Base-by-base conservation (phyloP, 2,888 invertebrate genomes). In the Drosophila cognata region DNA sequence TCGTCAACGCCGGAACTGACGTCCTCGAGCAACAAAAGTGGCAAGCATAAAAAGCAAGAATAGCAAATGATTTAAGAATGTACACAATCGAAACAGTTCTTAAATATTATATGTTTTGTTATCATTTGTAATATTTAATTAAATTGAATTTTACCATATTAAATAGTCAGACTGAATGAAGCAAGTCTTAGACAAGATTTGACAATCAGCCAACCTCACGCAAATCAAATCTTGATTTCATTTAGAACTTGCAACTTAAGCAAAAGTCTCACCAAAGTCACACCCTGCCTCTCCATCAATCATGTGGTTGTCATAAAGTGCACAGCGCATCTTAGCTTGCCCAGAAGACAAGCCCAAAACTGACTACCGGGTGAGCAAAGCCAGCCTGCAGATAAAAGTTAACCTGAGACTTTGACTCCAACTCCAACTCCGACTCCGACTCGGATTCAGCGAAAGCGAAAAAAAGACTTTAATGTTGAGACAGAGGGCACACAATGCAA, bases 281-380 rank as follows among this genome's bases (percentile, higher is more conserved):
- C 82, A 81, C 79, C 79, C 79, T 64, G 69, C 71, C 52, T 62
- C 56, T 1, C 11, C 84, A 88, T 84, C 82, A 88, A 84, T 84
- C 88, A 84, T 78, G 53, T 7, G 38, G 48, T 56, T 55, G 56
- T 56, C 46, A 72, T 68, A 67, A 72, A 50, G 41, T 50, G 50
- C 43, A 65, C 67, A 66, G 59, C 69, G 64, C 56, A 74, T 55
- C 71, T 62, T 75, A 86, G 74, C 80, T 62, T 57, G 53, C 25
- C n/a, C 60, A 48, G 51, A 35, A 46, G 48, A 41, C 65, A 46
- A 35, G 25, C 71, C 28, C 51, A 50, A 18, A 33, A n/a, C 38
- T 53, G 61, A 81, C 80, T 81, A 73, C 80, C 81, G 81, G 81
- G 72, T 82, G 75, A 70, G 52, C 57, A 67, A 67, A 72, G 46